A percentile compares a stretch with the other conserved stretches of the same genome.
Evolutionary conservation across 2,113 vertebrate species (phyloP).

Genomic region (Eulacestoma nigropectus): DNA sequence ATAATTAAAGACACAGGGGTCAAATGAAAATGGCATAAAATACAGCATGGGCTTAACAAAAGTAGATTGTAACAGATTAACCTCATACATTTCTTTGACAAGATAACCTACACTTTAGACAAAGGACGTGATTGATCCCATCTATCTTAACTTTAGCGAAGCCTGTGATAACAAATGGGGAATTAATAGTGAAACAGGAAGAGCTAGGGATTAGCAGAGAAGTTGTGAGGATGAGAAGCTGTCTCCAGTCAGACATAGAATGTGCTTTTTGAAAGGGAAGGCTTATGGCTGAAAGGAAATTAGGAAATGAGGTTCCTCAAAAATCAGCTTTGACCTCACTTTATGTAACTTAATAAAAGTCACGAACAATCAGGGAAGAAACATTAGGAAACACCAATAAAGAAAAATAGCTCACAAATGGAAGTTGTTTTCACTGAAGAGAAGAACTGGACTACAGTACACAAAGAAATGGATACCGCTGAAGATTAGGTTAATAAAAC

Average conservation of each 20-base stretch:
- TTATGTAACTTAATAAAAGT: background rate
- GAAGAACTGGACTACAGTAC: background rate
- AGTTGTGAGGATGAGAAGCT: background rate
- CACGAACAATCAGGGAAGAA: background rate
- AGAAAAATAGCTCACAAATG: background rate
- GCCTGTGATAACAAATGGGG: background rate
- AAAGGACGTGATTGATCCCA: constrained; percentile 33
- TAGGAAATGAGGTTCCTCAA: background rate
- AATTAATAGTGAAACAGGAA: constrained; percentile 30
- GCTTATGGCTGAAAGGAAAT: background rate
- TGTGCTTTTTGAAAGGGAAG: background rate
- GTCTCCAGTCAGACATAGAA: background rate
- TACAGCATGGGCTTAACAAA: background rate
- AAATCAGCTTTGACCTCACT: background rate
- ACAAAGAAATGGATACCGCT: background rate
- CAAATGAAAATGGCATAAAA: constrained; percentile 34
- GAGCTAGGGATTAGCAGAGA: constrained; percentile 2
- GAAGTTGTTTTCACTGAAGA: background rate
- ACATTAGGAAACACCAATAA: background rate
- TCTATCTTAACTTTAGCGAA: constrained; percentile 8
- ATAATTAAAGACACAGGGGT: constrained; percentile 18
- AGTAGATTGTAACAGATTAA: constrained; percentile 50
- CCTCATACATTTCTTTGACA: constrained; percentile 22
- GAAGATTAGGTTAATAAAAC: background rate
- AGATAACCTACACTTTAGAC: constrained; percentile 42